A percentile compares a stretch with the other conserved stretches of the same genome.
Conservation (phyloP, 2,888 invertebrate species). For the Metopia argyrocephala region DNA sequence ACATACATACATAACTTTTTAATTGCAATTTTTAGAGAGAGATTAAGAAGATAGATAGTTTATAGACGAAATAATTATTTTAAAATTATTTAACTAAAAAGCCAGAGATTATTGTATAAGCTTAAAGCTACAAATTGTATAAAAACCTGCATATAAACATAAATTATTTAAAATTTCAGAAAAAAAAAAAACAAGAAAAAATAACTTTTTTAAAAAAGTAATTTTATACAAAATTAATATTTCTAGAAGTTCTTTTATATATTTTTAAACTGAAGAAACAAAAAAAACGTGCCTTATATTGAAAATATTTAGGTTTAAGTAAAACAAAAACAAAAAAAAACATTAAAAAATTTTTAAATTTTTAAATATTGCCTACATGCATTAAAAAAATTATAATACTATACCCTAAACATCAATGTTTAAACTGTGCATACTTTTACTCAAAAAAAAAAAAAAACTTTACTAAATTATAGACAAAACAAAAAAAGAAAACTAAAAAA, state of each 20-base stretch:
- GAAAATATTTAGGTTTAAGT: conserved; percentile 47
- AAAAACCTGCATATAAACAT: conserved; percentile 7
- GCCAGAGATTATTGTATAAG: conserved; percentile 68
- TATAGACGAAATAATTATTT: conserved; percentile 62
- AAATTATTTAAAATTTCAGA: conserved; percentile 35
- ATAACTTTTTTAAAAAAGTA: not conserved
- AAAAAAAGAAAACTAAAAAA: conserved; percentile 49
- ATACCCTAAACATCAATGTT: conserved; percentile 36
- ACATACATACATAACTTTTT: too few species aligned
- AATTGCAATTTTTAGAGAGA: conserved; percentile 57
- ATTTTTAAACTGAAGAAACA: conserved; percentile 61
- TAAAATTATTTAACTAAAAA: conserved; percentile 65
- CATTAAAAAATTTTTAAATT: conserved; percentile 27
- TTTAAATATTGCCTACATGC: too few species aligned
- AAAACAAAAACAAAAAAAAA: conserved; percentile 26
- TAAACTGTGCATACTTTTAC: conserved; percentile 58
- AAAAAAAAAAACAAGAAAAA: conserved; percentile 14
- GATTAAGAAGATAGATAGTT: conserved; percentile 60
- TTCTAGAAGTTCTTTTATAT: not conserved
- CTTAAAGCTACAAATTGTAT: conserved; percentile 63
- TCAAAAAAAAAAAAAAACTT: conserved; percentile 36
- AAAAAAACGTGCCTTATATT: conserved; percentile 67
- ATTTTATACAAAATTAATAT: not conserved
- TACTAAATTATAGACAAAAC: conserved; percentile 4
- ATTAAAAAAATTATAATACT: not conserved